phyloP scores from a whole-genome alignment of 2,888 invertebrate species.

The Seira musarum region DNA sequence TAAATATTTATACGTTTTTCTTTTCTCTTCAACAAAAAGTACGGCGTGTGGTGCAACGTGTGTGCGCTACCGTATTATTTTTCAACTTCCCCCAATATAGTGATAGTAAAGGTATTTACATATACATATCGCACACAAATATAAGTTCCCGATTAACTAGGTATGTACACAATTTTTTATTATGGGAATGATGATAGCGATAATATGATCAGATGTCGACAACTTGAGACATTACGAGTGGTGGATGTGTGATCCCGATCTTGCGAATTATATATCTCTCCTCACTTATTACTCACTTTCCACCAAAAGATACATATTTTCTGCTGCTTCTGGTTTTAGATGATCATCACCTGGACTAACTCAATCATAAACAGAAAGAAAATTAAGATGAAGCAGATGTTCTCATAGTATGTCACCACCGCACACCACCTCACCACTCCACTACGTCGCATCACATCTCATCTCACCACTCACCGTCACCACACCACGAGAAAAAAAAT shows the following conservation, averaged over 20 bases:
- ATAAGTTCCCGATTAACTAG: background rate
- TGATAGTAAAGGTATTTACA: background rate
- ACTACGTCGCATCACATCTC: slow-evolving; percentile 8
- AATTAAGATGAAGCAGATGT: slow-evolving; percentile 42
- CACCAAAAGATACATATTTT: slow-evolving; percentile 3
- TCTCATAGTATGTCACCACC: slow-evolving; percentile 20
- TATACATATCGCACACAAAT: slow-evolving; percentile 8
- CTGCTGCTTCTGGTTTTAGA: slow-evolving; percentile 16
- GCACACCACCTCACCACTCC: slow-evolving; percentile 9
- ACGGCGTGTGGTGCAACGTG: background rate
- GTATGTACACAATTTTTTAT: slow-evolving; percentile 25
- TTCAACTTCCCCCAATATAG: background rate
- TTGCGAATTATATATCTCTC: slow-evolving; percentile 3
- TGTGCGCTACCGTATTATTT: slow-evolving; percentile 19
- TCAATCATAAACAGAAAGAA: slow-evolving; percentile 46
- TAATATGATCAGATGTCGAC: slow-evolving; percentile 43
- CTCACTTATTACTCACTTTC: too few relatives aligned
- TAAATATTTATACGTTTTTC: slow-evolving; percentile 48
- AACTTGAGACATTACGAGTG: slow-evolving; percentile 40
- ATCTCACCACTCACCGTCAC: slow-evolving; percentile 31
- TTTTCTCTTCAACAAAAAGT: background rate
- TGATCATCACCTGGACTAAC: slow-evolving; percentile 47
- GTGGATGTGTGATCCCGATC: slow-evolving; percentile 5
- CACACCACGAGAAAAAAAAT: slow-evolving; percentile 20
- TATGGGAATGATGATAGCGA: slow-evolving; percentile 19